Evolutionary conservation across 2,797 vertebrate species (phyloP).

Genomic region (Sciurus vulgaris): DNA sequence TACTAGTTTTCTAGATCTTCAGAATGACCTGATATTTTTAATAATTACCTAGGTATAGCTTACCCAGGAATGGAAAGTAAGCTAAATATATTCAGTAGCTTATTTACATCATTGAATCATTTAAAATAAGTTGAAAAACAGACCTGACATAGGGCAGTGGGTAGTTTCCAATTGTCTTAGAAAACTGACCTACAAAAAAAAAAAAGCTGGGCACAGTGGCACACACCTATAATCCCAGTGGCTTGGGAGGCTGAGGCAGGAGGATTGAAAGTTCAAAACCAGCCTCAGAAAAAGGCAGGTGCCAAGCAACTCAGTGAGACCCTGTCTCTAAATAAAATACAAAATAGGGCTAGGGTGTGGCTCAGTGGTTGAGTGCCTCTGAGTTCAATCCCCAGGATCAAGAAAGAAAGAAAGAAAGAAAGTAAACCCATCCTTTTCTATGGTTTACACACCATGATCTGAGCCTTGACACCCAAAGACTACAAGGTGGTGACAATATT

Average conservation of each 20-base stretch:
- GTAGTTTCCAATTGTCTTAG: background rate
- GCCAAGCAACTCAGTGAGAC: too few species aligned
- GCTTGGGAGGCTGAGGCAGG: too few species aligned
- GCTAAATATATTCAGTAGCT: background rate
- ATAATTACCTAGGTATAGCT: background rate
- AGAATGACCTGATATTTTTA: constrained; percentile 18
- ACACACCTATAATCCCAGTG: too few species aligned
- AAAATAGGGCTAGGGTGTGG: too few species aligned
- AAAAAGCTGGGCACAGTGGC: background rate
- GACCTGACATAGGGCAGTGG: background rate
- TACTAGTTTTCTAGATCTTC: background rate
- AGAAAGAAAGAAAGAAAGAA: background rate
- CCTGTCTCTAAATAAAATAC: too few species aligned
- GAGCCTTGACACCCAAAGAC: background rate
- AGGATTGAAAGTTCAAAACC: too few species aligned
- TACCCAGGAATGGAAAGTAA: background rate
- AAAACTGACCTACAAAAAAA: background rate
- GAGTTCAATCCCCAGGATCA: too few species aligned
- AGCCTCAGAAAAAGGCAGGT: too few species aligned
- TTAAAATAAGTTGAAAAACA: constrained; percentile 1
- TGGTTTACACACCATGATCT: background rate
- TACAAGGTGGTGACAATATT: background rate
- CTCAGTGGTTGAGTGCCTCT: too few species aligned
- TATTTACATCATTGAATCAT: background rate
- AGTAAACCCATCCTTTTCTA: background rate